Evolutionary conservation across 2,888 invertebrate genomes (phyloP).

Genomic region (Geotrupes spiniger): DNA sequence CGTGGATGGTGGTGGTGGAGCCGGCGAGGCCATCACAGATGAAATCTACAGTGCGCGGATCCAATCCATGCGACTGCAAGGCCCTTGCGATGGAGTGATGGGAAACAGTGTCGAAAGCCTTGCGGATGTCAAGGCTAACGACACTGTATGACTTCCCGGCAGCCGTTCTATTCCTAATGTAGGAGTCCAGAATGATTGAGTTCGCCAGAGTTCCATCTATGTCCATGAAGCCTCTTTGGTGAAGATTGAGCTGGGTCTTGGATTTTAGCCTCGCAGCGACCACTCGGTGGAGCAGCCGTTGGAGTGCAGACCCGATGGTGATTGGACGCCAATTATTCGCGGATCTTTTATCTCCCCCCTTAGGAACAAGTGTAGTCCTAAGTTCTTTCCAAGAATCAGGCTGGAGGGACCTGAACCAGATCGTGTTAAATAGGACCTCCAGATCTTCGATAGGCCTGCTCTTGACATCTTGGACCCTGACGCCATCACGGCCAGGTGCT

Average conservation of each 20-base stretch:
- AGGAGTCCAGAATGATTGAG: constrained; percentile 33
- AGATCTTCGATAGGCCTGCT: not conserved
- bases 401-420: too few species aligned
- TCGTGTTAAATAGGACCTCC: too few species aligned
- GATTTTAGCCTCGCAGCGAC: constrained; percentile 23
- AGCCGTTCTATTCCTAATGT: constrained; percentile 32
- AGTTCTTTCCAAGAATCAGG: too few species aligned
- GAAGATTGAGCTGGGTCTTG: constrained; percentile 13
- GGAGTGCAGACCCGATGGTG: constrained; percentile 32
- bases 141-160: constrained; percentile 36
- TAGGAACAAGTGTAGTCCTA: too few species aligned
- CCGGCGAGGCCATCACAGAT: constrained; percentile 31
- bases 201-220: constrained; percentile 44
- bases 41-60: constrained; percentile 34
- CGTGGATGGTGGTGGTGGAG: constrained; percentile 29
- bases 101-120: constrained; percentile 33
- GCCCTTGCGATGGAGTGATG: constrained; percentile 30
- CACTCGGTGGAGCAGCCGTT: constrained; percentile 32
- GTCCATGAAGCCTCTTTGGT: constrained; percentile 37
- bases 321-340: constrained; percentile 35
- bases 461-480: constrained; percentile 12
- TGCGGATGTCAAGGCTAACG: constrained; percentile 35
- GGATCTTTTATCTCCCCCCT: constrained; percentile 23
- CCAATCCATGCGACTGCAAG: constrained; percentile 37
- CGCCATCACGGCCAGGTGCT: constrained; percentile 24